Evolutionary conservation across 2,797 vertebrate genomes (phyloP).

Genomic region (Melanotaenia trifasciata): DNA sequence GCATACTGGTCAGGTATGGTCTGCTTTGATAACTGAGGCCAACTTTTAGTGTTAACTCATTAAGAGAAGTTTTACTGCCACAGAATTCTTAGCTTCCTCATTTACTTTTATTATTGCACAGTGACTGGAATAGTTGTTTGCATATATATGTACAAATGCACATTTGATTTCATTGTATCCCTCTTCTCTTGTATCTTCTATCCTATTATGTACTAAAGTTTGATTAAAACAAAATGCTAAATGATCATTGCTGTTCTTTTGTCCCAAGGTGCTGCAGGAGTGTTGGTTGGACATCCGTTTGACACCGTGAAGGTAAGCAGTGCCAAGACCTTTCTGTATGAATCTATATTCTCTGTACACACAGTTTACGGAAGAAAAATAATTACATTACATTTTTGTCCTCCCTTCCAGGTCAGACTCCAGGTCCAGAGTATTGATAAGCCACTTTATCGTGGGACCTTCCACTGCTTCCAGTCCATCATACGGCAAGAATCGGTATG

Average conservation of each 20-base stretch:
- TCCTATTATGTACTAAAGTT: not conserved
- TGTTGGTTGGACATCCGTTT: conserved; percentile 97
- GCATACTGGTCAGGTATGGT: not conserved
- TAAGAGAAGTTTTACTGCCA: not conserved
- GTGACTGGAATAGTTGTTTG: not conserved
- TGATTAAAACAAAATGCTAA: not conserved
- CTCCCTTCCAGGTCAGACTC: conserved; percentile 89
- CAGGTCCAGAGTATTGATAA: conserved; percentile 94
- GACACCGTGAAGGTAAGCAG: conserved; percentile 95
- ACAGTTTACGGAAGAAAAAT: not conserved
- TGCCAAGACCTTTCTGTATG: not conserved
- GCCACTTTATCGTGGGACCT: conserved; percentile 93
- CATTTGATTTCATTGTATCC: not conserved
- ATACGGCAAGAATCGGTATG: conserved; percentile 94
- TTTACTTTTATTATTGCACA: not conserved
- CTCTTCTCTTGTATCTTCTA: not conserved
- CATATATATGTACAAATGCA: not conserved
- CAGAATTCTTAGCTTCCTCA: not conserved
- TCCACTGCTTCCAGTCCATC: conserved; percentile 97
- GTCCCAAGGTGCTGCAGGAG: conserved; percentile 92
- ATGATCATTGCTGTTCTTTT: conserved; percentile 22
- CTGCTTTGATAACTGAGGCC: not conserved
- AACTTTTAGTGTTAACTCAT: not conserved
- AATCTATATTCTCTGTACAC: not conserved
- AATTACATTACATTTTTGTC: not conserved